phyloP scores from a whole-genome alignment of 2,888 invertebrate species.

The Noctua fimbriata region DNA sequence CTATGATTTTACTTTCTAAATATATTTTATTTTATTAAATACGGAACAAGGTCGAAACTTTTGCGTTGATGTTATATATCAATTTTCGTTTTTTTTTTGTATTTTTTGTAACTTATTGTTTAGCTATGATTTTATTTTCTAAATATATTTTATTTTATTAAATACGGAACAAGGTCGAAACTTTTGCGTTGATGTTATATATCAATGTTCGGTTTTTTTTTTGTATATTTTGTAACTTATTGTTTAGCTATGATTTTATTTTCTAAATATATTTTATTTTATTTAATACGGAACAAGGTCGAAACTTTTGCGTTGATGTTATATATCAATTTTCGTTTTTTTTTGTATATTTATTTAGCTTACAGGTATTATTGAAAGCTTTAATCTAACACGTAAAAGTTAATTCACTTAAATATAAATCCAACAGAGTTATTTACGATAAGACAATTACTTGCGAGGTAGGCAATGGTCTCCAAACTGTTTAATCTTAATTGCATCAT shows the following conservation, averaged over 20 bases:
- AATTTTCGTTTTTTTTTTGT: too few relatives aligned
- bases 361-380: background rate
- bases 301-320: background rate
- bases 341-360: background rate
- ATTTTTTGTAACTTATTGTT: background rate
- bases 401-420: background rate
- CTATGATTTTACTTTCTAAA: background rate
- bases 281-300: background rate
- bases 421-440: background rate
- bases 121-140: background rate
- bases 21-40: background rate
- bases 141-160: background rate
- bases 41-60: background rate
- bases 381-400: background rate
- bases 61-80: background rate
- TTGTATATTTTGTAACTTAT: background rate
- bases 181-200: background rate
- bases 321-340: too few relatives aligned
- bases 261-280: background rate
- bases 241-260: background rate
- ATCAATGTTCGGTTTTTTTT: too few relatives aligned
- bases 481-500: background rate
- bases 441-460: background rate
- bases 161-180: background rate
- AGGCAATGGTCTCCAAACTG: background rate